Base-by-base conservation (phyloP, 2,888 invertebrate genomes). In the Nipponacmea schrenckii region DNA sequence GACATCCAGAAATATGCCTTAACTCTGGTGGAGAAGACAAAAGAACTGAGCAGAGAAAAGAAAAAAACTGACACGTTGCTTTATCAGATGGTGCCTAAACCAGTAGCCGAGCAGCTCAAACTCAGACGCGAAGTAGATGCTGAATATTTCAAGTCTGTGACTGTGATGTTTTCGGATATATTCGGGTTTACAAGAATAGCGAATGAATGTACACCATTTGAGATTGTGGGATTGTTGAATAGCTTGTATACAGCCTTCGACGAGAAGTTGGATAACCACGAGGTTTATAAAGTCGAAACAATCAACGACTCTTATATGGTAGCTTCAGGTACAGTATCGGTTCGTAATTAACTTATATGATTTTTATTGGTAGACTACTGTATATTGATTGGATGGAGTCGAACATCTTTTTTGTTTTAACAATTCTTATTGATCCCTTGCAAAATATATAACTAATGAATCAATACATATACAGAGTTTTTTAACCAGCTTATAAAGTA, bases 1-100 rank as follows among this genome's bases (percentile, higher is more conserved):
- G 84, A 83, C 70, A 83, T 86, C 44, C 85, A 86, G 74, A 79
- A 81, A 45, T 86, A 84, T 71, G 84, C 84, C 2, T 70, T 81
- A 17, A 80, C 83, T 8, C 75, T 87, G 46, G 82, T 85, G 31
- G 78, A 83, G 68, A 82, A 82, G 66, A 83, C 81, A 2, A 80
- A 81, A 45, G 80, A 83, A 48, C 71, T 84, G 20, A 76, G 78
- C 20, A 72, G 76, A 46, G 83, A 83, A 74, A 83, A 82, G 73
- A 76, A 77, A 45, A 77, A 78, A 64, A 81, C 80, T 10, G 83
- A 84, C 66, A 77, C 75, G 0, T 76, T 84, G 15, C 70, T 84
- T 26, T 83, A 83, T 67, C 83, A 83, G 75, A 81, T 84, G 82
- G 79, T 84, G 12, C 84, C 84, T 0, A 79, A 76, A 63, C 77